Conservation (phyloP, 2,113 vertebrate species). For the Pimephales promelas region DNA sequence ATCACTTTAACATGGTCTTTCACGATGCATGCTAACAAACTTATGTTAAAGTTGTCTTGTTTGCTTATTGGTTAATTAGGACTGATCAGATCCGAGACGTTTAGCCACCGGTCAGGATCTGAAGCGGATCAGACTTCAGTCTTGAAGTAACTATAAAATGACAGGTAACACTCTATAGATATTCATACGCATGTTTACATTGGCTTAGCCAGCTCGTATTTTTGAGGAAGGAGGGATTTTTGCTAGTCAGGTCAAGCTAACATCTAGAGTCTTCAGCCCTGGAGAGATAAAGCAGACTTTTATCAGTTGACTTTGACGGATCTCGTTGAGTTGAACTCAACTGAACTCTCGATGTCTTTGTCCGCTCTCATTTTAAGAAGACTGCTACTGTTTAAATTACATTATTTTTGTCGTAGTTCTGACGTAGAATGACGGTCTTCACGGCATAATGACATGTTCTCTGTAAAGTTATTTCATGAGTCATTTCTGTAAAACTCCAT, state of each 20-base stretch:
- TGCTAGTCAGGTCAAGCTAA: neutral
- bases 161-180: conserved; percentile 39
- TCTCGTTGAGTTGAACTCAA: conserved; percentile 42
- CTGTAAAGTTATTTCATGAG: conserved; percentile 17
- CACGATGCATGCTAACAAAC: neutral
- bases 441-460: conserved; percentile 35
- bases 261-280: conserved; percentile 5
- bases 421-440: conserved; percentile 36
- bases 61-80: conserved; percentile 10
- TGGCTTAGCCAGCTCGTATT: conserved; percentile 15
- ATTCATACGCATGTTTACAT: conserved; percentile 31
- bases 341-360: neutral
- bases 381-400: conserved; percentile 49
- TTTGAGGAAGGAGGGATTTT: neutral
- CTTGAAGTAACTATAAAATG: conserved; percentile 34
- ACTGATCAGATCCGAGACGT: conserved; percentile 22
- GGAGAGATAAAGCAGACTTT: conserved; percentile 35
- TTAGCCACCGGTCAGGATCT: neutral
- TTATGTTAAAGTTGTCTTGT: conserved; percentile 25
- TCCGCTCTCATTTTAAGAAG: conserved; percentile 44
- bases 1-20: neutral
- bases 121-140: conserved; percentile 31
- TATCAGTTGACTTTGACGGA: conserved; percentile 52
- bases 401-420: conserved; percentile 50
- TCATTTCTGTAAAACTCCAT: neutral